Conservation (phyloP, 2,113 vertebrate species). For the Oreotrochilus melanogaster region DNA sequence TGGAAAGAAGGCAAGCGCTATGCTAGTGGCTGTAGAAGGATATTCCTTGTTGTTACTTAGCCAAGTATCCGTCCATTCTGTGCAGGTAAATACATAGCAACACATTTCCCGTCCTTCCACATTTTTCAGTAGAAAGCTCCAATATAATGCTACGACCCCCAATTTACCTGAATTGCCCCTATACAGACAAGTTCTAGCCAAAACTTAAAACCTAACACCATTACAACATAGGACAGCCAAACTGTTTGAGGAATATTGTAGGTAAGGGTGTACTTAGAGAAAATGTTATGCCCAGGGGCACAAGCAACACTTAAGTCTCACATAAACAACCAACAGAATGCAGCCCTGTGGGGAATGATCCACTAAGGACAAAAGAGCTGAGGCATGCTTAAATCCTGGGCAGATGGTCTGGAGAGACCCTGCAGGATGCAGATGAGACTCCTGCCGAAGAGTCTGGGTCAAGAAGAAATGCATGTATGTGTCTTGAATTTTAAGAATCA, state of each 20-base stretch:
- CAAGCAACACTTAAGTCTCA: neutral
- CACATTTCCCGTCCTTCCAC: neutral
- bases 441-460: neutral
- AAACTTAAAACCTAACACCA: neutral
- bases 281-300: neutral
- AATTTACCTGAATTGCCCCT: neutral
- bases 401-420: neutral
- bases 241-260: neutral
- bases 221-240: neutral
- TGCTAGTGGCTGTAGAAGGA: neutral
- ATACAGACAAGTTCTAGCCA: neutral
- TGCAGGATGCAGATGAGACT: neutral
- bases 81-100: neutral
- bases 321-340: neutral
- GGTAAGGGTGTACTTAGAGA: neutral
- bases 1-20: neutral
- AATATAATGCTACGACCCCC: neutral
- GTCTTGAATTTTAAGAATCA: neutral
- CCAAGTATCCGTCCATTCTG: neutral
- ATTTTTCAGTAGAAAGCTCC: neutral
- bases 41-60: neutral
- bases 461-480: neutral
- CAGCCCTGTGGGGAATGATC: neutral
- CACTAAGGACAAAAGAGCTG: neutral
- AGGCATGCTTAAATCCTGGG: neutral